phyloP scores from a whole-genome alignment of 2,113 vertebrate genomes.

The Grus americana region DNA sequence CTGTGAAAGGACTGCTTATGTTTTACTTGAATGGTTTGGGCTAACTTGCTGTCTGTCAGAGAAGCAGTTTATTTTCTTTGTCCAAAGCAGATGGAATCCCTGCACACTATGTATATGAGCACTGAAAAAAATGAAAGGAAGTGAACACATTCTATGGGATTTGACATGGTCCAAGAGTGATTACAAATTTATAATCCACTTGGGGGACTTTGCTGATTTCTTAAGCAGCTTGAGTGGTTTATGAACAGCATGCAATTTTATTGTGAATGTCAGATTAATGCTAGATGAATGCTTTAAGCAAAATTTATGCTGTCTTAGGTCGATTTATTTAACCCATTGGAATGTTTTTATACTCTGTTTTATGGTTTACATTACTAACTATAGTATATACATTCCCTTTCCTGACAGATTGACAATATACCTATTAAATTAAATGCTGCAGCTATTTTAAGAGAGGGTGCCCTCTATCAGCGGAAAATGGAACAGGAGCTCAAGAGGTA shows the following conservation, averaged over 20 bases:
- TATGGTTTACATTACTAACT: slow-evolving; percentile 44
- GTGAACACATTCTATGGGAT: slow-evolving; percentile 45
- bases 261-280: slow-evolving; percentile 56
- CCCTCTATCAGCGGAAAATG: slow-evolving; percentile 79
- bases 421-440: slow-evolving; percentile 88
- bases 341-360: slow-evolving; percentile 30
- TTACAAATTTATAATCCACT: slow-evolving; percentile 68
- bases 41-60: not conserved
- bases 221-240: slow-evolving; percentile 63
- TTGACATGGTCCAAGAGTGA: slow-evolving; percentile 59
- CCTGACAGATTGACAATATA: slow-evolving; percentile 72
- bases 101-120: not conserved
- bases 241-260: slow-evolving; percentile 57
- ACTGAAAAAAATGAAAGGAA: slow-evolving; percentile 1
- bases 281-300: slow-evolving; percentile 45
- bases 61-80: not conserved
- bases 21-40: not conserved
- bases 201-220: slow-evolving; percentile 47
- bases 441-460: slow-evolving; percentile 85
- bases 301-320: slow-evolving; percentile 45
- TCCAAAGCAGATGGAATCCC: slow-evolving; percentile 14
- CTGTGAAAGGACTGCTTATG: not conserved
- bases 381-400: not conserved
- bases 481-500: slow-evolving; percentile 88
- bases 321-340: slow-evolving; percentile 54